phyloP scores from a whole-genome alignment of 2,888 invertebrate genomes.

The Amorpha juglandis region DNA sequence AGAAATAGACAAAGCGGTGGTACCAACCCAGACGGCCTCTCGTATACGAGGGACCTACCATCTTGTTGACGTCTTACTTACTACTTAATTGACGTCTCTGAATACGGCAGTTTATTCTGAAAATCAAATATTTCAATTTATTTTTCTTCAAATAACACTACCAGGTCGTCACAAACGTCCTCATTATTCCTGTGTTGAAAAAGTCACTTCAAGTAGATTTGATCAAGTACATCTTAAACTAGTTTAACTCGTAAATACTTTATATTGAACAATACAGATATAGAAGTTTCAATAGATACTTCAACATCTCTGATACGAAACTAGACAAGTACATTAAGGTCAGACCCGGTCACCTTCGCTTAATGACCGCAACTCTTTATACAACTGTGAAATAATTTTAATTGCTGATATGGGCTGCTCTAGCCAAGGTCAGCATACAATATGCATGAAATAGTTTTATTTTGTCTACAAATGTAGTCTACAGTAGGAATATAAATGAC shows the following conservation, averaged over 20 bases:
- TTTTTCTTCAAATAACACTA: no score
- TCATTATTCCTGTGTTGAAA: no score
- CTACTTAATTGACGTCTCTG: no score
- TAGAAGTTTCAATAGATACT: neutral
- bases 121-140: neutral
- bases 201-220: no score
- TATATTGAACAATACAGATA: neutral
- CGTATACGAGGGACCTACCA: no score
- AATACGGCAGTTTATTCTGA: neutral
- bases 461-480: neutral
- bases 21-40: no score
- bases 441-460: neutral
- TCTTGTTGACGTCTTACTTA: no score
- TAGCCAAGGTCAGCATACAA: neutral
- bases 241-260: neutral
- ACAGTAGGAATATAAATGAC: neutral
- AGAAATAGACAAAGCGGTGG: no score
- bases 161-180: no score
- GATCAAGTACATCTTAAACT: neutral
- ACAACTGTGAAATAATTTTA: conserved; percentile 20
- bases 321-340: conserved; percentile 6
- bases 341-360: conserved; percentile 1
- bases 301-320: neutral
- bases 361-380: conserved; percentile 6
- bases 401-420: conserved; percentile 18